Evolutionary conservation across 2,888 invertebrate species (phyloP), one percentile per base, ranked within the genome.

Genomic region (Oxyteleia sp.): DNA sequence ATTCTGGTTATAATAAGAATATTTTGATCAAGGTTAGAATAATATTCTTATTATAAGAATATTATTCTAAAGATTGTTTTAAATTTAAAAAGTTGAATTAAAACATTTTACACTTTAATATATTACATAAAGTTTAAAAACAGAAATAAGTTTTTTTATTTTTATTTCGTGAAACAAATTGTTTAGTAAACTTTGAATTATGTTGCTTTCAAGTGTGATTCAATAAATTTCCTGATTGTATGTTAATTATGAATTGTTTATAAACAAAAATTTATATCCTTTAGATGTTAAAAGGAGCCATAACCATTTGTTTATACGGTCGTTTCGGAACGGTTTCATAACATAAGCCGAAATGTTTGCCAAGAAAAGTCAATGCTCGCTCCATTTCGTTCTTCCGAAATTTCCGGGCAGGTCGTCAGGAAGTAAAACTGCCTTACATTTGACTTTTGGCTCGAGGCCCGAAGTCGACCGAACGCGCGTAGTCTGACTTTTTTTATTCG

Each of bases 291-390:
- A 18, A 47, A 18, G 13, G 20, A 55, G 29, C 41, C 18, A 61
- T 49, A 64, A 49, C 57, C 4, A 45, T 59, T 76, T 68, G 68
- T 78, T 78, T 69, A 55, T 47, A 38, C 69, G 64, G n/a, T 55
- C 26, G 43, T 41, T 69, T 69, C 23, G 7, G 23, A 5, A 10
- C 53, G n/a, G 57, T 79, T 66, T 72, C 71, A 59, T 66, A 66
- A 80, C 35, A 45, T 11, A 57, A 38, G 20, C 45, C 41, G 59
- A 49, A 64, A 59, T 11, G 63, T 47, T 51, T 71, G 79, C 83
- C 83, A 84, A 84, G 76, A 84, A 78, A 68, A 75, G 80, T 84
- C 84, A 72, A 76, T 53, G 84, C 63, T 76, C 76, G 84, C 75
- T 84, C 75, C 81, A 76, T 81, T 84, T 84, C 49, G 41, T 51